Percentiles rank a stretch among this genome's conserved stretches.
These are phyloP conservation scores for Arizona elegans DNA, from an alignment of 2,113 vertebrate species.

Conservation along the genomic window DNA sequence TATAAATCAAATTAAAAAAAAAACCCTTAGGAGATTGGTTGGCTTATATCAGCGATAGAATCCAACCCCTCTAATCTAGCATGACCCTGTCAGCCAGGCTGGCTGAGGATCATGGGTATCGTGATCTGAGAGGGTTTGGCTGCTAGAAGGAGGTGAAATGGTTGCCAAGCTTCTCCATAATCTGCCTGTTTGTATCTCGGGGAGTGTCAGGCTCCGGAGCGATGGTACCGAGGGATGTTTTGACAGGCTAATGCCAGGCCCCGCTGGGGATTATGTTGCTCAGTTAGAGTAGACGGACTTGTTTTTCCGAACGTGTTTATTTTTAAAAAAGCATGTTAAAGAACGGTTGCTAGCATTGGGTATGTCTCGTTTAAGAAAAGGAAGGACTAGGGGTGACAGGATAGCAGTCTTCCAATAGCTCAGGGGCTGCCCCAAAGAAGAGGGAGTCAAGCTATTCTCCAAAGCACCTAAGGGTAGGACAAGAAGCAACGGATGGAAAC, in stretches of 20 bases:
- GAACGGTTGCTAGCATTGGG: no score
- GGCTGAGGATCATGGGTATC: background rate
- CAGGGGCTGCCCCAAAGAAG: no score
- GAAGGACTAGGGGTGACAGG: no score
- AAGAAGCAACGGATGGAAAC: no score
- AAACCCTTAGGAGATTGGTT: background rate
- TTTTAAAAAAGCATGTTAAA: slow-evolving; percentile 7
- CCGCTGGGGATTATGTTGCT: slow-evolving; percentile 9
- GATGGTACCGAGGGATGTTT: slow-evolving; percentile 12
- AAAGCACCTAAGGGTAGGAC: no score
- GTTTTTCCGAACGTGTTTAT: slow-evolving; percentile 18
- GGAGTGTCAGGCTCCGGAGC: background rate
- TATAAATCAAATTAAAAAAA: no score
- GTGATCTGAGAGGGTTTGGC: background rate
- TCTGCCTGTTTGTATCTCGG: background rate
- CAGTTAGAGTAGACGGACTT: background rate
- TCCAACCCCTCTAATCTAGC: background rate
- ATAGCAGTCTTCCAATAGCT: no score
- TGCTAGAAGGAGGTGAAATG: background rate
- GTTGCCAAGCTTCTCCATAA: background rate
- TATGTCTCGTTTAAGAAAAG: no score
- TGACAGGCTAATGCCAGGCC: slow-evolving; percentile 6
- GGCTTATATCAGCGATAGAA: background rate
- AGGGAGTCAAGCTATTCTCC: accelerated
- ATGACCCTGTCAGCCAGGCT: background rate